Conservation (phyloP, 1,140 invertebrate genomes). For the Trachymyrmex cornetzi region DNA sequence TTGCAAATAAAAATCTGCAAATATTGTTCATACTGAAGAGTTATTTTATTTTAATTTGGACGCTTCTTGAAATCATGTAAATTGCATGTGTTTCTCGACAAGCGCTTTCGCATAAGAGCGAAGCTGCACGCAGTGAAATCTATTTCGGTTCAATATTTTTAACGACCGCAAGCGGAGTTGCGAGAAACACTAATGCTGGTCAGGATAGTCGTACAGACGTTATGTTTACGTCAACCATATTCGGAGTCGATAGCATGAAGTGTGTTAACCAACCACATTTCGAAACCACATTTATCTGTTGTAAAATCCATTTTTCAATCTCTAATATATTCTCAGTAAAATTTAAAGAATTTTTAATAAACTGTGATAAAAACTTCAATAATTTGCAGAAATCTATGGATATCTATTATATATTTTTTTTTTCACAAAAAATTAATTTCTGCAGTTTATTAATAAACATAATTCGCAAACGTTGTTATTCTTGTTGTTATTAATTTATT, state of each 20-base stretch:
- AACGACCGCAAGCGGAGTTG: constrained; percentile 31
- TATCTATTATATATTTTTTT: background rate
- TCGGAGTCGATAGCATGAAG: background rate
- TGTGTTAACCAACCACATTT: constrained; percentile 9
- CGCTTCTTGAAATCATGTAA: background rate
- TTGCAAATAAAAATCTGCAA: background rate
- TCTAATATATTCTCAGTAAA: background rate
- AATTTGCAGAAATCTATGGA: background rate
- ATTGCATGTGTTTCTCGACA: background rate
- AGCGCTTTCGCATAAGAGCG: background rate
- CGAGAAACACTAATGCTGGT: constrained; percentile 33
- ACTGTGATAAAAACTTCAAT: background rate
- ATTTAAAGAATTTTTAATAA: background rate
- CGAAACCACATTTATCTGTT: background rate
- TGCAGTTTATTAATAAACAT: background rate
- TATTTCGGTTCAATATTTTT: constrained; percentile 60
- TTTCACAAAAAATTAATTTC: background rate
- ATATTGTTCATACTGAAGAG: background rate
- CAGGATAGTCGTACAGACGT: constrained; percentile 19
- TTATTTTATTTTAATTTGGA: background rate
- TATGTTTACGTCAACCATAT: constrained; percentile 48
- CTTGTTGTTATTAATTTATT: background rate
- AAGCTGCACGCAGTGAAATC: constrained; percentile 43
- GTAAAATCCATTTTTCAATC: background rate
- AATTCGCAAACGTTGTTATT: background rate